Conservation (phyloP, 2,113 vertebrate species). For the Oostethus manadensis region DNA sequence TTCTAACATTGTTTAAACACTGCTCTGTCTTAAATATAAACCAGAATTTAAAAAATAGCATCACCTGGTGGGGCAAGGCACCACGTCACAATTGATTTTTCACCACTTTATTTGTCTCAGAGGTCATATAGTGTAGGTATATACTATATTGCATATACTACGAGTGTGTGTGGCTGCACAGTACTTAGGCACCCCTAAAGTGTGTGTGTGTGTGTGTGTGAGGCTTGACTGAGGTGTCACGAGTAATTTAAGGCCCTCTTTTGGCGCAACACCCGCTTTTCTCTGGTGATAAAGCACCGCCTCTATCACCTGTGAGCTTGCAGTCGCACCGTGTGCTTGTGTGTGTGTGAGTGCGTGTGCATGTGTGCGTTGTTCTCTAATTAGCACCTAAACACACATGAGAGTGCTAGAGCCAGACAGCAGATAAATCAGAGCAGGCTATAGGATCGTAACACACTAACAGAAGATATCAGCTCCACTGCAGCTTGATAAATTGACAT, state of each 20-base stretch:
- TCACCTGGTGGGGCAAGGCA: too few relatives aligned
- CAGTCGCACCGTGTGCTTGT: conserved; percentile 13
- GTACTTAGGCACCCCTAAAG: conserved; percentile 6
- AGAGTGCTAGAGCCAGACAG: conserved; percentile 56
- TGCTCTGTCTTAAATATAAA: too few relatives aligned
- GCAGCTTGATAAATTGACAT: conserved; percentile 54
- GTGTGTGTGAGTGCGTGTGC: conserved; percentile 6
- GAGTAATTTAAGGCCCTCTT: conserved; percentile 49
- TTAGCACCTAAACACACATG: conserved; percentile 66
- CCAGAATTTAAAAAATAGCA: too few relatives aligned
- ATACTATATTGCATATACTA: conserved; percentile 13
- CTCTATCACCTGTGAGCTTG: conserved; percentile 40
- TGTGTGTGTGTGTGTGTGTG: conserved; percentile 8
- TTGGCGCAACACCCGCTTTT: conserved; percentile 47
- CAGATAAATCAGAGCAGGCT: conserved; percentile 58
- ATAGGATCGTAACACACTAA: conserved; percentile 47
- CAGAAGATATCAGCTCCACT: conserved; percentile 46
- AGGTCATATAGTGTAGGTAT: too few relatives aligned
- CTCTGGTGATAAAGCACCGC: conserved; percentile 53
- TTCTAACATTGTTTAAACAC: too few relatives aligned
- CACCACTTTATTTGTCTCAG: too few relatives aligned
- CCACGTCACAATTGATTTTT: too few relatives aligned
- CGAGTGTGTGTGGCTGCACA: conserved; percentile 1
- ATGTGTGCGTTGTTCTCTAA: conserved; percentile 47
- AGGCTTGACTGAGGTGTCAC: conserved; percentile 47